Conservation (phyloP, 64 coral and sea anemone genomes). For the Stichodactyla mertensii region DNA sequence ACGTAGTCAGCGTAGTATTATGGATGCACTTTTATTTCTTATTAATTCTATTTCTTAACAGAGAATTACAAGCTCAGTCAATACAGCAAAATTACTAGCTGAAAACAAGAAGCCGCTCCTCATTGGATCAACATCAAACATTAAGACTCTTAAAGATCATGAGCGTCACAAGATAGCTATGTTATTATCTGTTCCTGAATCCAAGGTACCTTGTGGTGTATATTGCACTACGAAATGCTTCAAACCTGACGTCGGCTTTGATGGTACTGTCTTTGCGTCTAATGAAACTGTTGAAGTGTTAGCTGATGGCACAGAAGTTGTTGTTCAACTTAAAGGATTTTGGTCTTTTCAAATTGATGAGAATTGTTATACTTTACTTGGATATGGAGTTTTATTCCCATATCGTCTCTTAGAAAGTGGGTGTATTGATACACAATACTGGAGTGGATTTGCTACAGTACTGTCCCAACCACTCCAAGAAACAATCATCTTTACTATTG, state of each 20-base stretch:
- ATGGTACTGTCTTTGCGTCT: conserved; percentile 35
- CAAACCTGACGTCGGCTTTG: conserved; percentile 23
- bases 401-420: conserved; percentile 1
- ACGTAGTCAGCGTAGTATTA: no score
- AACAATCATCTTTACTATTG: conserved; percentile 22
- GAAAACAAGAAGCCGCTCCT: neutral
- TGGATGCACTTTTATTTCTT: no score
- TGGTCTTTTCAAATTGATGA: neutral
- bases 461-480: neutral
- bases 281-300: conserved; percentile 15
- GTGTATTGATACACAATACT: conserved; percentile 9
- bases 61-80: conserved; percentile 10
- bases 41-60: neutral
- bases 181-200: conserved; percentile 12
- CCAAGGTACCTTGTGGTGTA: neutral
- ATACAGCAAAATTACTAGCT: neutral
- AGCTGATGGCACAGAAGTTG: conserved; percentile 22
- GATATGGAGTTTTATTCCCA: conserved; percentile 13
- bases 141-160: neutral
- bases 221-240: neutral
- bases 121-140: conserved; percentile 10
- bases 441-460: conserved; percentile 49
- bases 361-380: neutral
- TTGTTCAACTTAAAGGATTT: conserved; percentile 34
- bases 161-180: neutral